phyloP scores from a whole-genome alignment of 2,113 vertebrate genomes.

The Dinomys branickii region DNA sequence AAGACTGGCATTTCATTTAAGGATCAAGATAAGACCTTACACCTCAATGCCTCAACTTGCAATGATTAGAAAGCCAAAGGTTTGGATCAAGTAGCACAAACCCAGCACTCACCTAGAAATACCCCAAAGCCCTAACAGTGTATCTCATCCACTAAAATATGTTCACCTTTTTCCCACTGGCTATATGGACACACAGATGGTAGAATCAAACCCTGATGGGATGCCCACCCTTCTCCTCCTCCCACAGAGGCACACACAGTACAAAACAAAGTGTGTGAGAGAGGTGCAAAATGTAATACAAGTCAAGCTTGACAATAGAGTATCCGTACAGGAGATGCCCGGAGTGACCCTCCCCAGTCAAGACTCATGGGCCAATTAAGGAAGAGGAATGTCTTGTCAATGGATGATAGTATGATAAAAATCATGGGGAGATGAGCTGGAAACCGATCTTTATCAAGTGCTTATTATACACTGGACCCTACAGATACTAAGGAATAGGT shows the following conservation, averaged over 20 bases:
- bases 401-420: neutral
- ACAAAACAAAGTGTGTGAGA: neutral
- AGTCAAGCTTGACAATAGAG: neutral
- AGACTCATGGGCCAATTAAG: neutral
- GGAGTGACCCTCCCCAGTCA: neutral
- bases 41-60: neutral
- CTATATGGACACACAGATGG: neutral
- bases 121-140: neutral
- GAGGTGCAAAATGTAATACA: neutral
- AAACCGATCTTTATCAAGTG: neutral
- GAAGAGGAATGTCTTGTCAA: neutral
- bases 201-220: neutral
- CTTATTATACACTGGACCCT: neutral
- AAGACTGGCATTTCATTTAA: neutral
- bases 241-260: neutral
- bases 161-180: neutral
- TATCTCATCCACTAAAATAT: neutral
- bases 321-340: neutral
- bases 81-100: neutral
- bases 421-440: neutral
- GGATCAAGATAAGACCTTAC: neutral
- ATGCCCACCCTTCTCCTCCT: neutral
- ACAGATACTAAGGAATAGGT: neutral
- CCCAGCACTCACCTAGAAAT: neutral
- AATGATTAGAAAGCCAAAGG: constrained; percentile 43